phyloP scores from a whole-genome alignment of 2,888 invertebrate species.

The Tipula confusa region DNA sequence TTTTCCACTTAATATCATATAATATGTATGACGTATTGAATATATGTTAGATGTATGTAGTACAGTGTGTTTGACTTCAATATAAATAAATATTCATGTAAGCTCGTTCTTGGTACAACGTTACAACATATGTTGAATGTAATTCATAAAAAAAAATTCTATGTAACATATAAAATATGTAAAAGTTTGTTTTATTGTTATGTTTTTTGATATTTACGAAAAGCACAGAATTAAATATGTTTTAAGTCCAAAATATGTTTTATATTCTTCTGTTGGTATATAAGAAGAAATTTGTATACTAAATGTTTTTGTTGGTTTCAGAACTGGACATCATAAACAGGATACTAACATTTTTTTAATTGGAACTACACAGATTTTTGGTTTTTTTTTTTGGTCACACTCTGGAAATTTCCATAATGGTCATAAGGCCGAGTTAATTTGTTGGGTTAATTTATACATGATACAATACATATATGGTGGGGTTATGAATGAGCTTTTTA shows the following conservation, averaged over 20 bases:
- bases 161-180: neutral
- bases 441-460: too few species aligned
- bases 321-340: slow-evolving; percentile 3
- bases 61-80: neutral
- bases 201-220: neutral
- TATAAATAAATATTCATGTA: neutral
- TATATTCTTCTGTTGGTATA: neutral
- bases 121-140: neutral
- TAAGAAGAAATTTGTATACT: neutral
- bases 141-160: neutral
- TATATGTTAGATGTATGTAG: neutral
- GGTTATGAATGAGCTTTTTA: too few species aligned
- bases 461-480: too few species aligned
- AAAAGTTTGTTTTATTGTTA: neutral
- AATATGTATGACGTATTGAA: neutral
- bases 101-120: neutral
- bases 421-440: neutral
- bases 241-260: slow-evolving; percentile 12
- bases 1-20: neutral
- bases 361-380: neutral
- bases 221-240: neutral
- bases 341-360: neutral
- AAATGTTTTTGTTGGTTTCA: neutral
- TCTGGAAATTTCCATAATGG: neutral
- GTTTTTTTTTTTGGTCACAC: neutral